These are phyloP conservation scores for Origma solitaria DNA, from an alignment of 2,113 vertebrate genomes.

Conservation along the genomic window DNA sequence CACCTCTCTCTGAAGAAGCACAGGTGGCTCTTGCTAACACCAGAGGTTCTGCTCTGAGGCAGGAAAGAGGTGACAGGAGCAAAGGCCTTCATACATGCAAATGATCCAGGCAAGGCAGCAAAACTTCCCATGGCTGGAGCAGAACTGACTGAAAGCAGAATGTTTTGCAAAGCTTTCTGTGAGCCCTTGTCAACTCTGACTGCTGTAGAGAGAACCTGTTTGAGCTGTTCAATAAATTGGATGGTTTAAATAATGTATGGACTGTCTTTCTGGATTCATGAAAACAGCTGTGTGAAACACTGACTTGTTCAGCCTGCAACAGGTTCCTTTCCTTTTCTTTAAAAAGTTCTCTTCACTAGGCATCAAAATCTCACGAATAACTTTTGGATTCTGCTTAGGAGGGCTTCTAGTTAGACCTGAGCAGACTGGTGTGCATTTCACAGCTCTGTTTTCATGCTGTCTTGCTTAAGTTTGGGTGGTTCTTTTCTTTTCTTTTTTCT, in stretches of 20 bases:
- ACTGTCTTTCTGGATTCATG: background rate
- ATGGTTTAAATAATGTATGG: conserved; percentile 60
- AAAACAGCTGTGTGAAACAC: background rate
- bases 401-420: background rate
- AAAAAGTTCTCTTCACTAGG: conserved; percentile 12
- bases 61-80: conserved; percentile 23
- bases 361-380: background rate
- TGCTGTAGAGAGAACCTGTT: background rate
- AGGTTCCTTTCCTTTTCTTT: background rate
- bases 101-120: background rate
- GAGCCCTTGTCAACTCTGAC: background rate
- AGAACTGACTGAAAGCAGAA: conserved; percentile 3
- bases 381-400: background rate
- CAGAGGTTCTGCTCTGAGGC: conserved; percentile 23
- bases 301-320: conserved; percentile 12
- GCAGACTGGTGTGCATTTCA: background rate
- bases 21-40: conserved; percentile 3
- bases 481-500: too few relatives aligned
- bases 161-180: conserved; percentile 16
- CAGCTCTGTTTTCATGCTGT: background rate
- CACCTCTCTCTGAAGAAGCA: background rate
- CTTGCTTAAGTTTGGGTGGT: background rate
- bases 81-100: conserved; percentile 1
- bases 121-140: background rate
- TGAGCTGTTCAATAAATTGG: conserved; percentile 46